Conservation (phyloP, 1,140 invertebrate species). For the Plutomurus gul region DNA sequence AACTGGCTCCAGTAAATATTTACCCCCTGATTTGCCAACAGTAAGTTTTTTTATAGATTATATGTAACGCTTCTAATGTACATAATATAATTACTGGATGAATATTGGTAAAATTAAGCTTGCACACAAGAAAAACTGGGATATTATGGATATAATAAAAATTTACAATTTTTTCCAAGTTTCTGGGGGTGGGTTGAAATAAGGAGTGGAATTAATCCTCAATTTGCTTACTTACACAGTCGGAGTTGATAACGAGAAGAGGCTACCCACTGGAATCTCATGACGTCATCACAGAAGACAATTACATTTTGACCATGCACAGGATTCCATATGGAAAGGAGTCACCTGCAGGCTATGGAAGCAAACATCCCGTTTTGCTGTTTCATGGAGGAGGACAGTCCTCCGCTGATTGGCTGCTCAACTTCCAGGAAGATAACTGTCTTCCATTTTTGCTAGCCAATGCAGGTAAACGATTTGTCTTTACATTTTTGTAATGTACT, state of each 20-base stretch:
- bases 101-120: too few species aligned
- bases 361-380: not conserved
- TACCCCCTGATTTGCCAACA: not conserved
- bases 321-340: constrained; percentile 16
- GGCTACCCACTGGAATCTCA: constrained; percentile 41
- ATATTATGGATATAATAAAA: not conserved
- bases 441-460: not conserved
- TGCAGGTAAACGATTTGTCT: not conserved
- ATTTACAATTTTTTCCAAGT: not conserved
- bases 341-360: not conserved
- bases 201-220: too few species aligned
- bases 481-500: not conserved
- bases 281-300: constrained; percentile 33
- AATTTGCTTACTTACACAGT: too few species aligned
- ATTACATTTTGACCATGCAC: constrained; percentile 40
- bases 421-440: not conserved
- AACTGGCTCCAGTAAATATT: not conserved
- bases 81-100: not conserved
- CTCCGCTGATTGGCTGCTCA: not conserved
- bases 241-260: constrained; percentile 4
- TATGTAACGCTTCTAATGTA: not conserved
- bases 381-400: not conserved
- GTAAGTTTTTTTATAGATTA: not conserved
- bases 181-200: too few species aligned
- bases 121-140: not conserved